These are phyloP conservation scores for Chaetorhynchus papuensis DNA, from an alignment of 2,113 vertebrate genomes.

Conservation along the genomic window DNA sequence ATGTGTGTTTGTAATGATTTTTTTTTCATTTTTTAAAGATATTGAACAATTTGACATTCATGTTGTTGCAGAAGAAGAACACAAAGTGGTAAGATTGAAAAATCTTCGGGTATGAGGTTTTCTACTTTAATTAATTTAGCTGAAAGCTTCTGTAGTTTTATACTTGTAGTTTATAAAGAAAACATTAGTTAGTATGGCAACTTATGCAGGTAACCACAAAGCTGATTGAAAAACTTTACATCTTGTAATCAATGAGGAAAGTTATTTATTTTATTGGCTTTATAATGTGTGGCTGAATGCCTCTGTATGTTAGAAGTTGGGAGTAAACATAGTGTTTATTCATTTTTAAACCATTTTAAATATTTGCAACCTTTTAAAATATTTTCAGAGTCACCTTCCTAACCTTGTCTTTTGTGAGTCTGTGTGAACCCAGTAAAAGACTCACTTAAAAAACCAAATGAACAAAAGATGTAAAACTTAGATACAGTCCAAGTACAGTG, in stretches of 20 bases:
- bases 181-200: neutral
- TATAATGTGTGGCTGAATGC: neutral
- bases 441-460: neutral
- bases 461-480: neutral
- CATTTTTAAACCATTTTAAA: neutral
- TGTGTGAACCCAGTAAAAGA: neutral
- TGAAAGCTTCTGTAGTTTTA: neutral
- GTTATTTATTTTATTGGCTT: neutral
- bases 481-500: neutral
- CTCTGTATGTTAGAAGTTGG: neutral
- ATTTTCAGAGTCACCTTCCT: neutral
- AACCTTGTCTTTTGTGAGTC: neutral
- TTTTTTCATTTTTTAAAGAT: conserved; percentile 73
- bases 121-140: neutral
- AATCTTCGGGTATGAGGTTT: neutral
- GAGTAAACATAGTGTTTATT: neutral
- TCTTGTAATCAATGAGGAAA: neutral
- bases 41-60: conserved; percentile 84
- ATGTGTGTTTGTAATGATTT: neutral
- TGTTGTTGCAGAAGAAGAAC: conserved; percentile 79
- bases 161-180: neutral
- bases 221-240: neutral
- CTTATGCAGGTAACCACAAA: neutral
- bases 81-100: conserved; percentile 82
- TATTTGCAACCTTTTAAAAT: neutral